Evolutionary conservation across 2,113 vertebrate species (phyloP).

Genomic region (Puma concolor): DNA sequence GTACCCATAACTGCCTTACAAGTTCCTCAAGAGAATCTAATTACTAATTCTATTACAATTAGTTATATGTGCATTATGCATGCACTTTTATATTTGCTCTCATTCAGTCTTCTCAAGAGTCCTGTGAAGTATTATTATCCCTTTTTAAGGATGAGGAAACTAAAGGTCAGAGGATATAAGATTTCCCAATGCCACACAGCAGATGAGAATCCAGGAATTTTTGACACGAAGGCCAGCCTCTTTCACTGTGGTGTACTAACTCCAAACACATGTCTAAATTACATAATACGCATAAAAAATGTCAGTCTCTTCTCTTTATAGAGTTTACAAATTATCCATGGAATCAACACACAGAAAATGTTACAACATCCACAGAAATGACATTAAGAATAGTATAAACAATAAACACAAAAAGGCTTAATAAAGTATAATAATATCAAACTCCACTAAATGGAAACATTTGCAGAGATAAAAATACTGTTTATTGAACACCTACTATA

Average conservation of each 20-base stretch:
- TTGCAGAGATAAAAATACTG: neutral
- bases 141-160: neutral
- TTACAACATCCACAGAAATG: neutral
- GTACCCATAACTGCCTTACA: neutral
- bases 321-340: neutral
- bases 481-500: neutral
- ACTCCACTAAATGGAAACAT: neutral
- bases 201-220: neutral
- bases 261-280: neutral
- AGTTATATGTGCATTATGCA: neutral
- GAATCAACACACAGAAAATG: neutral
- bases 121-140: neutral
- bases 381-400: neutral
- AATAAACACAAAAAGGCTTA: neutral
- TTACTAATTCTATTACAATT: neutral
- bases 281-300: neutral
- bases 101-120: neutral
- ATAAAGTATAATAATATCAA: neutral
- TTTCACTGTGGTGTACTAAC: neutral
- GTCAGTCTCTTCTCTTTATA: neutral
- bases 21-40: neutral
- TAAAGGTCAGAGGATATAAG: neutral
- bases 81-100: neutral
- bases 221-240: neutral
- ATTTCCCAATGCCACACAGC: neutral